A percentile compares a stretch with the other conserved stretches of the same genome.
These are phyloP conservation scores for Halichoeres trimaculatus DNA, from an alignment of 2,113 vertebrate species.

Conservation along the genomic window DNA sequence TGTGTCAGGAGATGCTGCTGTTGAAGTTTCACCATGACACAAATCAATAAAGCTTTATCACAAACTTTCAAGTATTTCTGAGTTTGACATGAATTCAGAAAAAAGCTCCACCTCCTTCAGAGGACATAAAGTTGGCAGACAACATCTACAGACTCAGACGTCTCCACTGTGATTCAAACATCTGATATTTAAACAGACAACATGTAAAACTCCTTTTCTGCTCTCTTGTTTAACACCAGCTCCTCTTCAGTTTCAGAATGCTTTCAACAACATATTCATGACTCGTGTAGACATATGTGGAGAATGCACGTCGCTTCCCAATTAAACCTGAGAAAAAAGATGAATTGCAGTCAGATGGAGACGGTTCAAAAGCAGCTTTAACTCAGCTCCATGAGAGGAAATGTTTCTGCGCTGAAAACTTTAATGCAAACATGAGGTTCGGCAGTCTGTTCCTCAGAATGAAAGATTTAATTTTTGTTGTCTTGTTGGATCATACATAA, in stretches of 20 bases:
- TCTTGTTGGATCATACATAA: background rate
- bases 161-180: background rate
- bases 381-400: background rate
- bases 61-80: slow-evolving; percentile 41
- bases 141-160: background rate
- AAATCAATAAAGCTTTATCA: slow-evolving; percentile 34
- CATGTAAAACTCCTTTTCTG: background rate
- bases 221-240: background rate
- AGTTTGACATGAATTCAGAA: slow-evolving; percentile 24
- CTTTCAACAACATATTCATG: background rate
- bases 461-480: background rate
- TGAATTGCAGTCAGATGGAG: background rate
- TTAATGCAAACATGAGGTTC: background rate
- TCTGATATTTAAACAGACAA: background rate
- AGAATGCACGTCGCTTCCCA: background rate
- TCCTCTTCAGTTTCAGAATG: background rate
- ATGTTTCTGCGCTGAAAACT: background rate
- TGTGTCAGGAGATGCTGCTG: background rate
- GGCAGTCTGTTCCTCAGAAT: background rate
- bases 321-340: background rate
- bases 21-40: slow-evolving; percentile 8
- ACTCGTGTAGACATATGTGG: background rate
- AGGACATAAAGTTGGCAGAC: slow-evolving; percentile 5
- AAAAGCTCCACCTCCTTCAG: slow-evolving; percentile 10
- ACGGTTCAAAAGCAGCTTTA: background rate